Evolutionary conservation across 2,888 invertebrate species (phyloP), one percentile per base, ranked within the genome.

Genomic region (Oligia strigilis): DNA sequence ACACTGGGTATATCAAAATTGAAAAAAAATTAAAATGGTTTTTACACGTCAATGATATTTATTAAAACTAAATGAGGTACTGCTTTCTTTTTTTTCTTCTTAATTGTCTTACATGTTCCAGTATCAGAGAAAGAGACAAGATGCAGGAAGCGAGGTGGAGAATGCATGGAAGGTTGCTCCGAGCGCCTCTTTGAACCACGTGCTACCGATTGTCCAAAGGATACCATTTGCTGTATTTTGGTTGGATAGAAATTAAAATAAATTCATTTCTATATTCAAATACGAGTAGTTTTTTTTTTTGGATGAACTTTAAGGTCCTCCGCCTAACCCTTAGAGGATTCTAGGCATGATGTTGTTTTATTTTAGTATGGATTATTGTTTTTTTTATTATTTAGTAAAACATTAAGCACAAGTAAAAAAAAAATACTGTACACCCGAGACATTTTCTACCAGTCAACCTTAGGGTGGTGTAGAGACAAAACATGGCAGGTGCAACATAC

Each of bases 71-170:
- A 3, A 49, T 46, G 13, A 14, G 49, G 14, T 49, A 13, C 49
- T 49, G 49, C 4, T 19, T 64, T 36, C 19, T 14, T 14, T 29
- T 4, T 23, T 6, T 8, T 29, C 6, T 62, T 0, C 19, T 43
- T 23, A 23, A 4, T n/a, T 52, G 2, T 9, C 1, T 23, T 55
- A 19, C 52, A 13, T 17, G 79, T 90, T 93, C 84, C 92, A 95
- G 95, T 92, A 29, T 95, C 95, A 19, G 72, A 85, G 55, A 94
- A 91, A 81, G 95, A 95, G 67, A 94, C 93, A 0, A 91, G 95
- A 43, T 95, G 95, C 71, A 4, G 0, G 0, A 93, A 90, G 11
- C 89, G 80, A 4, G 94, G 94, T 0, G 95, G 95, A 19, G 4
- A 1, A 0, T 80, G 80, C 29, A 14, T 11, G 4, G 19, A 52